These are phyloP conservation scores for Junco hyemalis DNA, from an alignment of 2,113 vertebrate species.

Conservation along the genomic window DNA sequence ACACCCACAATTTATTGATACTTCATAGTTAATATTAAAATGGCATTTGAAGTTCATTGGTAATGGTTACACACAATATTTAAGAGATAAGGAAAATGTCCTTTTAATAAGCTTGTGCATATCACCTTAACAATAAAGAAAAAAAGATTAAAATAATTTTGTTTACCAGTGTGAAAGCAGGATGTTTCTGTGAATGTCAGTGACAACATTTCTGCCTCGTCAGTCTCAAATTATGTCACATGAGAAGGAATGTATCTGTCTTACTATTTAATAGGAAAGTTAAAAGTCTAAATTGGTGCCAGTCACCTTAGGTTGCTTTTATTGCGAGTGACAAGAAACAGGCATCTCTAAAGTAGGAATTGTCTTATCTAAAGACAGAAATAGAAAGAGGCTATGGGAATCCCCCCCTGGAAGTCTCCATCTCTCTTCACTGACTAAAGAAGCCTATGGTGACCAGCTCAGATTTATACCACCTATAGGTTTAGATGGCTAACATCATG, in stretches of 20 bases:
- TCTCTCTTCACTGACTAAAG: not conserved
- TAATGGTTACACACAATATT: not conserved
- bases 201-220: not conserved
- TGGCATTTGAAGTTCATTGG: not conserved
- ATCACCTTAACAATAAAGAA: not conserved
- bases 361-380: not conserved
- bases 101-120: not conserved
- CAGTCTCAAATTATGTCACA: not conserved
- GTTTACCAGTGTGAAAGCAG: not conserved
- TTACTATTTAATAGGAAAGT: not conserved
- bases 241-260: not conserved
- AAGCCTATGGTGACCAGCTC: not conserved
- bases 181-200: not conserved
- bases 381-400: not conserved
- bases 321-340: constrained; percentile 10
- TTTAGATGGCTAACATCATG: not conserved
- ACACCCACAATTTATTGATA: not conserved
- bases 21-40: not conserved
- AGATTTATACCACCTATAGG: not conserved
- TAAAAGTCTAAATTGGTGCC: not conserved
- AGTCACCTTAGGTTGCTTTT: not conserved
- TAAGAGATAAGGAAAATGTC: not conserved
- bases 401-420: not conserved
- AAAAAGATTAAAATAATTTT: not conserved
- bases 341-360: not conserved